Percentiles rank a stretch among this genome's conserved stretches.
Evolutionary conservation across 1,140 invertebrate species (phyloP).

Genomic region (Anagrus nilaparvatae): DNA sequence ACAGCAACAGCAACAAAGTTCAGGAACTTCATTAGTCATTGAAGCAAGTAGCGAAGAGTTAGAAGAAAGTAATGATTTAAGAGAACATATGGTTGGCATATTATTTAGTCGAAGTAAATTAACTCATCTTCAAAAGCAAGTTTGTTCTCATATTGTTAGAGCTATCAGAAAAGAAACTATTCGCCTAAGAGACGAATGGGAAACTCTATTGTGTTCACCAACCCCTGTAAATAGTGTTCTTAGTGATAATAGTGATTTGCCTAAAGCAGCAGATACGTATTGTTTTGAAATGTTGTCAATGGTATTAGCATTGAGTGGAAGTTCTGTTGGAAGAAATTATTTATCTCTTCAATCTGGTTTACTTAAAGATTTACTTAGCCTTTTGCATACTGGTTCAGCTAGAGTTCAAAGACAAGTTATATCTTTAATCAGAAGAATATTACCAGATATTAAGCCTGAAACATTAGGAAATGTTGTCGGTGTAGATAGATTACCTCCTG

Average conservation of each 20-base stretch:
- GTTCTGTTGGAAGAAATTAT: constrained; percentile 78
- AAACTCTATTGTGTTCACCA: constrained; percentile 43
- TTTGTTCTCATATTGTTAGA: constrained; percentile 75
- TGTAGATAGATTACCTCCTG: constrained; percentile 58
- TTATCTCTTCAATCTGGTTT: constrained; percentile 80
- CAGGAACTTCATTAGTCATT: constrained; percentile 13
- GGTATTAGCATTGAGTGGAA: constrained; percentile 88
- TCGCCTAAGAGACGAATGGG: constrained; percentile 83
- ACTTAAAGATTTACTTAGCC: constrained; percentile 71
- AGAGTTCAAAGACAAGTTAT: constrained; percentile 88
- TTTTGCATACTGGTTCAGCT: constrained; percentile 89
- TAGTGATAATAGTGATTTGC: constrained; percentile 39
- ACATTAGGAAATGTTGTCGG: constrained; percentile 56
- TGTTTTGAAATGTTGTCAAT: constrained; percentile 97
- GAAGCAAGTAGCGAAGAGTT: constrained; percentile 43
- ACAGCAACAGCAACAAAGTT: constrained; percentile 25
- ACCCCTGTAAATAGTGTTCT: constrained; percentile 34
- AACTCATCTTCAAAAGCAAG: constrained; percentile 90
- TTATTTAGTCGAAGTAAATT: constrained; percentile 89
- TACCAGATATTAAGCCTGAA: constrained; percentile 70
- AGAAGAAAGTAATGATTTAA: constrained; percentile 73
- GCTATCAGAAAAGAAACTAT: constrained; percentile 82
- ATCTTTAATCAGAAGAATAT: constrained; percentile 64
- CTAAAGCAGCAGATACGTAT: constrained; percentile 70
- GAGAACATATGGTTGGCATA: constrained; percentile 95